These are phyloP conservation scores for Cossypha caffra DNA, from an alignment of 2,797 vertebrate genomes.

Conservation along the genomic window DNA sequence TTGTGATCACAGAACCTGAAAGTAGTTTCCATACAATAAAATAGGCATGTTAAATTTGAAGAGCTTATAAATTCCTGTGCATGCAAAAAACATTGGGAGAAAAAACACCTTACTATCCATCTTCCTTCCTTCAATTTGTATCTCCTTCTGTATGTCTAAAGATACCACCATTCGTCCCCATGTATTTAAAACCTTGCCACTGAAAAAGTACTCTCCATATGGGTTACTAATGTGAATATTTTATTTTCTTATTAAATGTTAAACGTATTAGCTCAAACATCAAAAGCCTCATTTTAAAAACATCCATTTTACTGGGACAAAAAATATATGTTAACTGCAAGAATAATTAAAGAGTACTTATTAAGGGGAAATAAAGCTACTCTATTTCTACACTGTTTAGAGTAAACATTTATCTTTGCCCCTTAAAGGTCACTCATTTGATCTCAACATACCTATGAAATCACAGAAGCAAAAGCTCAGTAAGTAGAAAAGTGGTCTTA, in stretches of 20 bases:
- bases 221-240: background rate
- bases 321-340: background rate
- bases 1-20: background rate
- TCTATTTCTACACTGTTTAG: background rate
- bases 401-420: background rate
- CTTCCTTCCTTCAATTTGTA: rapidly evolving
- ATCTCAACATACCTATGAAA: background rate
- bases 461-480: slow-evolving; percentile 10
- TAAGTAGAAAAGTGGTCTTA: slow-evolving; percentile 32
- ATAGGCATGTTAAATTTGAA: background rate
- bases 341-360: background rate
- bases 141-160: background rate
- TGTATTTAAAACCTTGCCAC: background rate
- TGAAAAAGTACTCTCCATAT: background rate
- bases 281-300: background rate
- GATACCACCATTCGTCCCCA: background rate
- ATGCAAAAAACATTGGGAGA: background rate
- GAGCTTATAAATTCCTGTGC: background rate
- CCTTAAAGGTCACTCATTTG: slow-evolving; percentile 42
- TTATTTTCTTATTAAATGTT: background rate
- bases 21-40: background rate
- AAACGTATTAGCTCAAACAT: background rate
- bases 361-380: background rate
- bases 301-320: background rate
- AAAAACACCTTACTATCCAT: no score